Percentiles rank a stretch among this genome's conserved stretches.
Evolutionary conservation across 2,797 vertebrate genomes (phyloP).

Genomic region (Etheostoma nigrum): DNA sequence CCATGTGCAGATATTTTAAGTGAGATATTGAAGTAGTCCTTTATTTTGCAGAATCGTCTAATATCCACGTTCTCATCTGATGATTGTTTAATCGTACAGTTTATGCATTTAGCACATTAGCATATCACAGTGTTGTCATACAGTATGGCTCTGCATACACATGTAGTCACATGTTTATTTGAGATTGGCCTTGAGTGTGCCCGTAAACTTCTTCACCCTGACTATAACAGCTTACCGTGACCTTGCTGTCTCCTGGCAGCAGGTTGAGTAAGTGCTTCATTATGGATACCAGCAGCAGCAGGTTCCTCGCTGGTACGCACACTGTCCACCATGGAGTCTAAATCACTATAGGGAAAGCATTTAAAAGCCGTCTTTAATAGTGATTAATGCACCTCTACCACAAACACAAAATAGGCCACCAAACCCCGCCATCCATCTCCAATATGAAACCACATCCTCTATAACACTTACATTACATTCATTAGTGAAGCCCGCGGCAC

Average conservation of each 20-base stretch:
- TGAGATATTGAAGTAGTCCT: background rate
- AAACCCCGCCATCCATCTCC: constrained; percentile 73
- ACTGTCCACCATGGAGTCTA: constrained; percentile 70
- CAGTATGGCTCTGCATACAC: constrained; percentile 15
- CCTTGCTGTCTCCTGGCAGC: constrained; percentile 67
- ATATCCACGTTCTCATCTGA: background rate
- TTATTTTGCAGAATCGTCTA: no score
- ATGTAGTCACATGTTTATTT: constrained; percentile 23
- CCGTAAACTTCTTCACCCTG: constrained; percentile 46
- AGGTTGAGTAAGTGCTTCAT: constrained; percentile 78
- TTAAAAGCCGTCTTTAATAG: constrained; percentile 76
- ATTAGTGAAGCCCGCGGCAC: constrained; percentile 57
- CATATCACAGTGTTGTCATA: background rate
- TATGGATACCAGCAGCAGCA: constrained; percentile 68
- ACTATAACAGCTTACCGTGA: constrained; percentile 62
- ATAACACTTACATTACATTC: constrained; percentile 73
- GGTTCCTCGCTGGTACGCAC: constrained; percentile 59
- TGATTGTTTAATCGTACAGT: background rate
- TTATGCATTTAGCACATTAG: background rate
- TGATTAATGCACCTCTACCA: constrained; percentile 76
- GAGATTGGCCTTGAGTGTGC: constrained; percentile 53
- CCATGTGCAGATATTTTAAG: background rate
- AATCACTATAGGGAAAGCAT: constrained; percentile 76
- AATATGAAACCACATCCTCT: constrained; percentile 69
- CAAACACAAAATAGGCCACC: constrained; percentile 63